Evolutionary conservation across 1,140 invertebrate genomes (phyloP).

Genomic region (Araneus ventricosus): DNA sequence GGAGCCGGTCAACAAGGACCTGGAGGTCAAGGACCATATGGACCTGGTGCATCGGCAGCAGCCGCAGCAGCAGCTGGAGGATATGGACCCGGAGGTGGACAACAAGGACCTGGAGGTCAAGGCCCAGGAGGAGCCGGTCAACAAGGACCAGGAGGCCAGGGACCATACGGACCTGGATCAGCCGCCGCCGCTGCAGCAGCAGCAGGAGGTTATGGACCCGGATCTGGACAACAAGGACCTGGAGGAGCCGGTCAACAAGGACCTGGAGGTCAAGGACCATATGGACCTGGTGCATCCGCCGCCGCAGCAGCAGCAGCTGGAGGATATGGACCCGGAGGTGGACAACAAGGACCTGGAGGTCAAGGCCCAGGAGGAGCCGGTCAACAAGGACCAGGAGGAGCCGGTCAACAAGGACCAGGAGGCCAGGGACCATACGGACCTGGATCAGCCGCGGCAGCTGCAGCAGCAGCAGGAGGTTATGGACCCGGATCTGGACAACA

Average conservation of each 20-base stretch:
- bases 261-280: not conserved
- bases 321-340: not conserved
- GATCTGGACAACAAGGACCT: not conserved
- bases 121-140: too few species aligned
- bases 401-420: not conserved
- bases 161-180: constrained; percentile 15
- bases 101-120: not conserved
- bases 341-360: not conserved
- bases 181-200: not conserved
- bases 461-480: not conserved
- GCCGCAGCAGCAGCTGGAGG: not conserved
- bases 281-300: not conserved
- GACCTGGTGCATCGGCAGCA: too few species aligned
- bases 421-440: not conserved
- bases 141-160: not conserved
- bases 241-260: too few species aligned
- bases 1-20: not conserved
- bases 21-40: too few species aligned
- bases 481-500: not conserved
- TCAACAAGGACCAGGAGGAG: not conserved
- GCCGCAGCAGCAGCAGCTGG: not conserved
- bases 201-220: not conserved
- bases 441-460: too few species aligned
- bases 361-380: not conserved
- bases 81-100: not conserved